Conservation (phyloP, 2,113 vertebrate species). For the Centropus unirufus region DNA sequence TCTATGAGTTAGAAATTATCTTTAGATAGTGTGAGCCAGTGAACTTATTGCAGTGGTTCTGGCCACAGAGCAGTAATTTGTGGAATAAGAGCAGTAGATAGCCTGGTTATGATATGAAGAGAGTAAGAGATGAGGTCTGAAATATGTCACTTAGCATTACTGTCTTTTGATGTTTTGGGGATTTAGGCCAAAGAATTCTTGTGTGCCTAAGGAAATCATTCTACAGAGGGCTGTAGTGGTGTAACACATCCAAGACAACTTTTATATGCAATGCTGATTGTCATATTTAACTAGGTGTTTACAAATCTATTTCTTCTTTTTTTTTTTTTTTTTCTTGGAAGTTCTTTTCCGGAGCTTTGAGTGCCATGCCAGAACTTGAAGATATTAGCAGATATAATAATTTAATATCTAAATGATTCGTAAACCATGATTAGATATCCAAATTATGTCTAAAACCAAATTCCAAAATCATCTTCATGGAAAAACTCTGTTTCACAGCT, state of each 20-base stretch:
- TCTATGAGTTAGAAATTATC: background rate
- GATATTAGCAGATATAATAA: background rate
- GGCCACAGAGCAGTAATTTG: background rate
- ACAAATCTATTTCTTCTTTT: too few relatives aligned
- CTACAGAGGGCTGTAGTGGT: background rate
- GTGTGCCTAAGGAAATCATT: background rate
- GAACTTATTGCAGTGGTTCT: background rate
- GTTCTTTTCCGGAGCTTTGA: background rate
- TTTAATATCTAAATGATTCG: background rate
- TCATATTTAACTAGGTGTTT: conserved; percentile 5
- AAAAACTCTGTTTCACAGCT: background rate
- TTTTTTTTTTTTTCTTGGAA: background rate
- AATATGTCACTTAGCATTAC: background rate
- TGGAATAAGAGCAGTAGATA: rapidly evolving
- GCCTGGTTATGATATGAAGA: background rate
- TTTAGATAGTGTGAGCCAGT: background rate
- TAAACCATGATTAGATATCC: background rate
- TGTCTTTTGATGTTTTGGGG: background rate
- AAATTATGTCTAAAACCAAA: background rate
- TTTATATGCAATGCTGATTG: background rate
- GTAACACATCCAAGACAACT: background rate
- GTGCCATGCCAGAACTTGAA: background rate
- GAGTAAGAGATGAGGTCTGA: background rate
- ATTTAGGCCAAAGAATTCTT: background rate
- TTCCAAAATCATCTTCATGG: background rate